Conservation (phyloP, 2,888 invertebrate genomes). For the Griposia aprilina region DNA sequence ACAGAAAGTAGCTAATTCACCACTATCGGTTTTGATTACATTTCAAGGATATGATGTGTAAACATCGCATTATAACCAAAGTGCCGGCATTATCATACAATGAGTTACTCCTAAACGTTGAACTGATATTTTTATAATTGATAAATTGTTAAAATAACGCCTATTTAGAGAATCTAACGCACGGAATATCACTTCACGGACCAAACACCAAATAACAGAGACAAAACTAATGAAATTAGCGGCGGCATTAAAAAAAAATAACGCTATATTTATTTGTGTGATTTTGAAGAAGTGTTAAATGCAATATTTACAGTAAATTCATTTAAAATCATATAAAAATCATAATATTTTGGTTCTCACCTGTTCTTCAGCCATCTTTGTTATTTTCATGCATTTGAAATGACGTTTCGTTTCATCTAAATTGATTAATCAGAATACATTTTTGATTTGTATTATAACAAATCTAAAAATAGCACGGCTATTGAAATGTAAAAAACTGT, state of each 20-base stretch:
- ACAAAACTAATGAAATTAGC: slow-evolving; percentile 36
- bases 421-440: slow-evolving; percentile 39
- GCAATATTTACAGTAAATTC: slow-evolving; percentile 70
- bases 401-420: slow-evolving; percentile 79
- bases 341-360: slow-evolving; percentile 91
- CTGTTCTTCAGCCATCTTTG: slow-evolving; percentile 95
- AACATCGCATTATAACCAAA: slow-evolving; percentile 84
- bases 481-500: not conserved
- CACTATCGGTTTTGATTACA: slow-evolving; percentile 48
- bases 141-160: slow-evolving; percentile 49
- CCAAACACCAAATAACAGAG: slow-evolving; percentile 53
- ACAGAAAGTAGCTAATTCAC: slow-evolving; percentile 29
- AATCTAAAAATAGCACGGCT: not conserved
- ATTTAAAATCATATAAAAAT: slow-evolving; percentile 82
- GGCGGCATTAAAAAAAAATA: slow-evolving; percentile 39
- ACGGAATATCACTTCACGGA: slow-evolving; percentile 50
- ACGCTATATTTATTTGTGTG: slow-evolving; percentile 28
- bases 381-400: slow-evolving; percentile 89
- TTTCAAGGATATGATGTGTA: slow-evolving; percentile 81
- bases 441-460: slow-evolving; percentile 5
- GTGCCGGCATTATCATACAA: slow-evolving; percentile 76
- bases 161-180: slow-evolving; percentile 34
- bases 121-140: slow-evolving; percentile 41
- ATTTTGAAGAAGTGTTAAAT: slow-evolving; percentile 31
- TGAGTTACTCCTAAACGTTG: slow-evolving; percentile 6